Evolutionary conservation across 2,797 vertebrate species (phyloP).

Genomic region (Eidolon dupreanum): DNA sequence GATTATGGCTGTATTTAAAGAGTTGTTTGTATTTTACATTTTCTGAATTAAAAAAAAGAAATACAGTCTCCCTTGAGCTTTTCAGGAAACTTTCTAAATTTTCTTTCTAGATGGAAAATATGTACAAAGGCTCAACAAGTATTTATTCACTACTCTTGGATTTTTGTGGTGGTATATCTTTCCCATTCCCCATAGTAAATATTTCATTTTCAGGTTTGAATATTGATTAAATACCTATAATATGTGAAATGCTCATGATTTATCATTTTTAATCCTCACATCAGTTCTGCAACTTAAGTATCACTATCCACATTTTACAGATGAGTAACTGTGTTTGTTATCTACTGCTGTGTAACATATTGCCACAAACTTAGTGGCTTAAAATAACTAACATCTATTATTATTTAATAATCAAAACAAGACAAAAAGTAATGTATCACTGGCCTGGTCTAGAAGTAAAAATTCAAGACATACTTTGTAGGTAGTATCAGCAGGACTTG

Average conservation of each 20-base stretch:
- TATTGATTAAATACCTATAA: background rate
- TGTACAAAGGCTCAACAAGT: background rate
- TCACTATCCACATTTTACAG: background rate
- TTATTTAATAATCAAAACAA: background rate
- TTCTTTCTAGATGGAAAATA: background rate
- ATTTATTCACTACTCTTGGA: background rate
- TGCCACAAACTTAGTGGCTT: background rate
- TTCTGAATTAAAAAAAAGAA: constrained; percentile 19
- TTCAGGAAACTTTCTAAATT: background rate
- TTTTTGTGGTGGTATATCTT: background rate
- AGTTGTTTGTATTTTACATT: background rate
- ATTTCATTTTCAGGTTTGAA: background rate
- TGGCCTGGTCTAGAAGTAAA: background rate
- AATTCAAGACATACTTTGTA: background rate
- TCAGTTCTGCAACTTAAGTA: background rate
- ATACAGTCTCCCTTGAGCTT: background rate
- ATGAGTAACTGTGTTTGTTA: background rate
- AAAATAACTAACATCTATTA: background rate
- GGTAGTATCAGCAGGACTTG: background rate
- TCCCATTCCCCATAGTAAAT: background rate
- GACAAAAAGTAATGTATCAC: background rate
- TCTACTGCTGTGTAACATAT: background rate
- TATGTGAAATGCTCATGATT: background rate
- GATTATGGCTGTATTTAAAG: background rate
- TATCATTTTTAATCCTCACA: background rate